Base-by-base conservation (phyloP, 1,140 invertebrate species). In the Pectinophora gossypiella region DNA sequence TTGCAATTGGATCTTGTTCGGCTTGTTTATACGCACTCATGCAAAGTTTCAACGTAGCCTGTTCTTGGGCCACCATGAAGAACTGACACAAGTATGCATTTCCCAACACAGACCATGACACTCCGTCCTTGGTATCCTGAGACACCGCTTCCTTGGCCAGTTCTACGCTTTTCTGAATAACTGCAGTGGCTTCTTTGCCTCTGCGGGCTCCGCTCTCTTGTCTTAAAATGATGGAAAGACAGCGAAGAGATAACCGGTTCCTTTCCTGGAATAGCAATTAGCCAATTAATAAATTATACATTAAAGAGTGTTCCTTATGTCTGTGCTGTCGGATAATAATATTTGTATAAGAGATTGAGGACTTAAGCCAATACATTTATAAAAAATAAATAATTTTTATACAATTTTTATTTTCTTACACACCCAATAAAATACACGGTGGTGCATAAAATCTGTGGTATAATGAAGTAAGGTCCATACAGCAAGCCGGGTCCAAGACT, bases 51-150 rank as follows among this genome's bases (percentile, higher is more conserved):
- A 96, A 80, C 0, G 89, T 91, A 43, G 90, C 90, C 3, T 94
- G 92, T 73, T 94, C 93, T 80, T 96, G 94, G 35, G 91, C 89
- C 42, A 93, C 86, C 43, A 90, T 91, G 81, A 97, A 97, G 84
- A 94, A 97, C 42, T 92, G 90, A 44, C 94, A 94, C 35, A 97
- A 86, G 75, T 96, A 94, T 1, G 95, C 94, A 90, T 97, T 97
- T 15, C 95, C 96, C 38, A 97, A 86, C 59, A 96, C 92, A 52
- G 91, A 89, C 96, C 96, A 97, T 0, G 95, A 97, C 12, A 91
- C 88, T 12, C 95, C 95, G 89, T 98, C 96, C 46, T 91, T 91
- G 13, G 93, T 90, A 74, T 97, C 95, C 12, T 96, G 72, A 52
- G 93, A 89, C 1, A 98, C 91, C 12, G 96, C 95, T 70, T 96